phyloP scores from a whole-genome alignment of 64 coral and sea anemone genomes.

The Hydrozoanthus tunicans region DNA sequence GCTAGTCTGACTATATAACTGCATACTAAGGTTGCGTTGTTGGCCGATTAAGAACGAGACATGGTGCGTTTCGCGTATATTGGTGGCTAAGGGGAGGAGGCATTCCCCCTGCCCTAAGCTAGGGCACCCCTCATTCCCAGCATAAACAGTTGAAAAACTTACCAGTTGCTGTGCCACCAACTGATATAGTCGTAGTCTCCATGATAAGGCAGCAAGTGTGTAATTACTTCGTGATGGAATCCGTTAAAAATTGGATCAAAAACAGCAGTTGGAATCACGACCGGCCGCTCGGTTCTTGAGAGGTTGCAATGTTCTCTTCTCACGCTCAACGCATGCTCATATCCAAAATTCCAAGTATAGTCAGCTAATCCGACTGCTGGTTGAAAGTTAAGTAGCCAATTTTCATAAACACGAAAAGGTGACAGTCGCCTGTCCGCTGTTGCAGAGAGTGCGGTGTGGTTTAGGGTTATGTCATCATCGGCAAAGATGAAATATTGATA shows the following conservation, averaged over 20 bases:
- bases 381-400: conserved; percentile 24
- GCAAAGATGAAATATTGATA: conserved; percentile 38
- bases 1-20: no score
- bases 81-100: no score
- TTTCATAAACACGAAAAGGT: conserved; percentile 25
- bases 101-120: no score
- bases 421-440: background rate
- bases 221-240: conserved; percentile 29
- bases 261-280: background rate
- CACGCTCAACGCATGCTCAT: background rate
- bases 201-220: conserved; percentile 4
- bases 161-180: conserved; percentile 37
- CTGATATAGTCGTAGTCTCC: conserved; percentile 14
- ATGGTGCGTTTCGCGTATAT: no score
- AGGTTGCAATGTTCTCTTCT: background rate
- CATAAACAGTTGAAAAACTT: background rate
- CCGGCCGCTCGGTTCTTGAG: background rate
- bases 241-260: conserved; percentile 40
- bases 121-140: no score
- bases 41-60: no score
- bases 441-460: background rate
- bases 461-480: conserved; percentile 22
- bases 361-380: conserved; percentile 41
- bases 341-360: background rate
- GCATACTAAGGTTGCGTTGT: no score